Evolutionary conservation across 1,140 invertebrate genomes (phyloP).

Genomic region (Bombus impatiens): DNA sequence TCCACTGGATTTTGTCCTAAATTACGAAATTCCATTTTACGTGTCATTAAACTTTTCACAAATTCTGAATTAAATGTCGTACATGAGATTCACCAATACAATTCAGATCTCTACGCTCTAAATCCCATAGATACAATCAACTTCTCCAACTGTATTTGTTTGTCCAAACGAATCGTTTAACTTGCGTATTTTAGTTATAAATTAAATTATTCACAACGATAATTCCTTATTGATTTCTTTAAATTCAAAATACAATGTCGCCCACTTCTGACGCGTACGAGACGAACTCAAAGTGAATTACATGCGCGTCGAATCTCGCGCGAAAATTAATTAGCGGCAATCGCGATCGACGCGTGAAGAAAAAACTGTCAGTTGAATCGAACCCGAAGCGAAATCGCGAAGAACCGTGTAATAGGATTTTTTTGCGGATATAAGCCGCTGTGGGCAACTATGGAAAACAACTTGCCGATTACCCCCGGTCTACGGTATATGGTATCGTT

Average conservation of each 20-base stretch:
- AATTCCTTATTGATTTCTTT: too few relatives aligned
- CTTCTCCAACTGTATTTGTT: neutral
- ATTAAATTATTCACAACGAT: too few relatives aligned
- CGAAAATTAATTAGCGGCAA: conserved; percentile 23
- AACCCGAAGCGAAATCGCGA: neutral
- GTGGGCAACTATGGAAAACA: conserved; percentile 32
- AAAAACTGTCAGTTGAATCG: neutral
- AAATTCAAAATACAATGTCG: too few relatives aligned
- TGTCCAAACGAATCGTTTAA: neutral
- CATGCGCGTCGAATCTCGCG: neutral
- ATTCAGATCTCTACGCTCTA: neutral
- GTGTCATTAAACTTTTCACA: neutral
- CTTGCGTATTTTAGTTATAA: too few relatives aligned
- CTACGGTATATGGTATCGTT: conserved; percentile 38
- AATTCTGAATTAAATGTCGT: neutral
- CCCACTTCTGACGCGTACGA: neutral
- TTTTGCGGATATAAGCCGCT: neutral
- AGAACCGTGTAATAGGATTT: conserved; percentile 36
- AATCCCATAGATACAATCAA: neutral
- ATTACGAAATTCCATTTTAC: neutral
- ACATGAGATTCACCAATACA: neutral
- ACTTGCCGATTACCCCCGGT: conserved; percentile 16
- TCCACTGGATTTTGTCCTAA: too few relatives aligned
- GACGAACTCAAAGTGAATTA: neutral
- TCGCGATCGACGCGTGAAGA: neutral